Evolutionary conservation across 2,113 vertebrate species (phyloP), one percentile per base, ranked within the genome.

Genomic region (Mustela nigripes): DNA sequence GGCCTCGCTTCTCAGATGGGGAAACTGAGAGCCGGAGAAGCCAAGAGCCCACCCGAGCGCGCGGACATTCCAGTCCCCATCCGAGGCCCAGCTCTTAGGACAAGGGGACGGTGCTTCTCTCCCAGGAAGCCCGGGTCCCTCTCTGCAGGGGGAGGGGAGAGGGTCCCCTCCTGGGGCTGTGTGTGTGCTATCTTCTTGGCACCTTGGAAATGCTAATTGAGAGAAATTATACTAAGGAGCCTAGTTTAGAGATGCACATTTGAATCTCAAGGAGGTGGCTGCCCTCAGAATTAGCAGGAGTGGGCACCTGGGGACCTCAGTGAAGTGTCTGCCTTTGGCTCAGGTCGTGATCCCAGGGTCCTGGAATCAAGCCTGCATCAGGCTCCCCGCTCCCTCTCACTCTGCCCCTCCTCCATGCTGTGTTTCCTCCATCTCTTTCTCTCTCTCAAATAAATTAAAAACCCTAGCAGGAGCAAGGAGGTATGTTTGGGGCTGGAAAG

Each of bases 211-310:
- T 98, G 98, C 98, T 98, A 98, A 98, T 98, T 98, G 98, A 98
- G 98, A 97, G 97, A 98, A 99, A 98, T 99, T 98, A 99, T 98
- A 98, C 98, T 98, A 98, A 98, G 98, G 97, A 98, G 97, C 26
- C 28, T 95, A 91, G 97, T 97, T 92, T 33, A 95, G 98, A 98
- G 98, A 98, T 97, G 92, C 98, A 98, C 96, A 98, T 98, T 98
- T 98, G 98, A 98, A 98, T 98, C 98, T 98, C 98, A 98, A 98
- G 98, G 97, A 99, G 97, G 96, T 98, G 97, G n/a, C 98, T 95
- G 42, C 93, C 93, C 65, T 97, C 98, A 98, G 98, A 99, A 98
- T 98, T 97, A 98, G 98, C 98, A 97, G 69, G 58, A 86, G n/a
- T 42, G 26, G 42, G 42, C 3, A 0, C 42, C 7, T 76, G 39